These are phyloP conservation scores for Neoascia interrupta DNA, from an alignment of 2,888 invertebrate species.

Conservation along the genomic window DNA sequence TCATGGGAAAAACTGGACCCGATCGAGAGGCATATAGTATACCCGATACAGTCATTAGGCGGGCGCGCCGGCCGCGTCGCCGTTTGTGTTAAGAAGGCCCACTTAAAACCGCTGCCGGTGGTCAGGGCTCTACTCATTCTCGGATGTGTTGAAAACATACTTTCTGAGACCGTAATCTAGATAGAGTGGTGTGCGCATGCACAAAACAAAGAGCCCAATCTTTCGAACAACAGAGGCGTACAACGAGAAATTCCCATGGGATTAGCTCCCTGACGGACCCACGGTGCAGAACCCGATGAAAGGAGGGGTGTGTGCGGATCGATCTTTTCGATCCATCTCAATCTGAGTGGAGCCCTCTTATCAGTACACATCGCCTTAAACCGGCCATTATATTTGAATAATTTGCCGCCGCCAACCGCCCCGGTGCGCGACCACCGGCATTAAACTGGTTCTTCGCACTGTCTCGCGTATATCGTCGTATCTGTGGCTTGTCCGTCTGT, in stretches of 20 bases:
- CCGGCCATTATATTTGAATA: constrained; percentile 69
- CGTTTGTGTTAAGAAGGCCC: constrained; percentile 15
- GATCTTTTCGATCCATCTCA: constrained; percentile 62
- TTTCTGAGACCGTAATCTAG: constrained; percentile 56
- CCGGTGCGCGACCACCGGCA: constrained; percentile 46
- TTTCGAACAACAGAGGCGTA: constrained; percentile 30
- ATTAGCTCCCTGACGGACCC: neutral
- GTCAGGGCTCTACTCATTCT: no score
- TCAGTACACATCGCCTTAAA: constrained; percentile 65
- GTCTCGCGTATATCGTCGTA: constrained; percentile 2
- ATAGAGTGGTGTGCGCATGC: constrained; percentile 52
- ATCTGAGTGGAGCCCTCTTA: constrained; percentile 43
- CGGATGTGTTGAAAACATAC: constrained; percentile 63
- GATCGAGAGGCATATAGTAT: no score
- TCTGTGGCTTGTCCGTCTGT: constrained; percentile 20
- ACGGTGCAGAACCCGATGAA: neutral
- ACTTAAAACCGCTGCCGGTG: constrained; percentile 53
- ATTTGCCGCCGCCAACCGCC: constrained; percentile 60
- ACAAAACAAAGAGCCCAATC: constrained; percentile 51
- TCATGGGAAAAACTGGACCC: constrained; percentile 58
- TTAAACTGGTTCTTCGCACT: constrained; percentile 48
- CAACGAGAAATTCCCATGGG: constrained; percentile 53
- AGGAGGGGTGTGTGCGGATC: constrained; percentile 18
- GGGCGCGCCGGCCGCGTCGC: neutral
- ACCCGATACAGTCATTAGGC: constrained; percentile 50